Evolutionary conservation across 2,797 vertebrate species (phyloP), one percentile per base, ranked within the genome.

Genomic region (Gouania willdenowi): DNA sequence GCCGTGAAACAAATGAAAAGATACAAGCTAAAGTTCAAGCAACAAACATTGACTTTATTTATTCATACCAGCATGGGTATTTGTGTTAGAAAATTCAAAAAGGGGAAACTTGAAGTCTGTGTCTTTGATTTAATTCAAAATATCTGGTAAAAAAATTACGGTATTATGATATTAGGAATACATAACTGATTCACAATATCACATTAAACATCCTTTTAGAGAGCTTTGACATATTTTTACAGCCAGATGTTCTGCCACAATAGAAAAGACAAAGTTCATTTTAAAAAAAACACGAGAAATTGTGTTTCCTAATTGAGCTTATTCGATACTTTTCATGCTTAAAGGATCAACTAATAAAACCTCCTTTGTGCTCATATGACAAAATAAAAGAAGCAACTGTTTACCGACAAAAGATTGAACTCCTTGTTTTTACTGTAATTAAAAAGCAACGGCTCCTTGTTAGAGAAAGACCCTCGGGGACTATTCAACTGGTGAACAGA

Each of bases 401-500:
- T 45, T 30, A 6, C 16, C 33, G 14, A 40, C 8, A 39, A 27
- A 41, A 14, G 10, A 17, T 33, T 34, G 22, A 39, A 31, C 23
- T 23, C 22, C 22, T 7, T 54, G 42, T 39, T 57, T 19, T 29
- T 41, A 26, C 45, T 41, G 47, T 41, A 51, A 74, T 50, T 53
- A 55, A 12, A 51, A 57, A 49, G n/a, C 41, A 34, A 44, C 23
- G 51, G 35, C 24, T 41, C 18, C 25, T 32, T 28, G 40, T 32
- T 51, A n/a, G 38, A 45, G 64, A 48, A 48, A 10, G 5, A 21
- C 14, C 21, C 58, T 62, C 34, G 37, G 30, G 21, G 5, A 34
- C 49, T 16, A 28, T 68, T 72, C 66, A 50, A 45, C 30, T 37
- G 31, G 50, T 14, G 29, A 42, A 75, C 25, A 54, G 35, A 29